phyloP scores from a whole-genome alignment of 1,140 invertebrate genomes.

The Bombus pyrosoma region DNA sequence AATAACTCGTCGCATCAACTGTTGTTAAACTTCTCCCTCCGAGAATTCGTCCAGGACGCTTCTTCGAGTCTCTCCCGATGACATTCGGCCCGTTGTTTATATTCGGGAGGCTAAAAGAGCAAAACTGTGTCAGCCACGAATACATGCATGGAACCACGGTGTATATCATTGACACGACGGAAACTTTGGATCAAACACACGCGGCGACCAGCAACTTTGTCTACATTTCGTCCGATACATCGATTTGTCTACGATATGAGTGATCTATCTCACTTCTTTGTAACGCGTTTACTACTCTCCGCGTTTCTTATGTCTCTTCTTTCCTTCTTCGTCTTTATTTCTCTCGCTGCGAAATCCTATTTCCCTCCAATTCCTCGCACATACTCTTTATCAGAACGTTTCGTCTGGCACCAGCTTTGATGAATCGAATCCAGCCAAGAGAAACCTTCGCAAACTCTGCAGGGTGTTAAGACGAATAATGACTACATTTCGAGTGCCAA shows the following conservation, averaged over 20 bases:
- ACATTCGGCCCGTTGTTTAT: conserved; percentile 32
- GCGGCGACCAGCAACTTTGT: not conserved
- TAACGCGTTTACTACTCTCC: not conserved
- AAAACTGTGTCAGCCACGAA: conserved; percentile 37
- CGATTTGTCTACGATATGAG: not conserved
- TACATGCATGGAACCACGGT: conserved; percentile 1
- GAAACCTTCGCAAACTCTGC: not conserved
- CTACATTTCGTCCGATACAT: not conserved
- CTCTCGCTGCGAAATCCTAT: not conserved
- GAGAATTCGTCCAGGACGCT: not conserved
- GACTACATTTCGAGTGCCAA: conserved; percentile 40
- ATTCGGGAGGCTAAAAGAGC: conserved; percentile 7
- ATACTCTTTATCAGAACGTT: conserved; percentile 39
- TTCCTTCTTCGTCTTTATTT: not conserved
- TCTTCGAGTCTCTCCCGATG: conserved; percentile 4
- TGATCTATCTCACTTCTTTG: not conserved
- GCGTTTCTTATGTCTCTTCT: not conserved
- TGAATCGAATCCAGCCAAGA: conserved; percentile 58
- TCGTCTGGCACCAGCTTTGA: conserved; percentile 59
- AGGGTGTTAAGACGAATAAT: conserved; percentile 47
- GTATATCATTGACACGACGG: not conserved
- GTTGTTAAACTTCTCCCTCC: not conserved
- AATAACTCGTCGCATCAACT: conserved; percentile 18
- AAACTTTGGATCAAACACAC: conserved; percentile 3
- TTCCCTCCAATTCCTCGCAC: not conserved